Conservation (phyloP, 92 coral and sea anemone species). For the Heliopora coerulea region DNA sequence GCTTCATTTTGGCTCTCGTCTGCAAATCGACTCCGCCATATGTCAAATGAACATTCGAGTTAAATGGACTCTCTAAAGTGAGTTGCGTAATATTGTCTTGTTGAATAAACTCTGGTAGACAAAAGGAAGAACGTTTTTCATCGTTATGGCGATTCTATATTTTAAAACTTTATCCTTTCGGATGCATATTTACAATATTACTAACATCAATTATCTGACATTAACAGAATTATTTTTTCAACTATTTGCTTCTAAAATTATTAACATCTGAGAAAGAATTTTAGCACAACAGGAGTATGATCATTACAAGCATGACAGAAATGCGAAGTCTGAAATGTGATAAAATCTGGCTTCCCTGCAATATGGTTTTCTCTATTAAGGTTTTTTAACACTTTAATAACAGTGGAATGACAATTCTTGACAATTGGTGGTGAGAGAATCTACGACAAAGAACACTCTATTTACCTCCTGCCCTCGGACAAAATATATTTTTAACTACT, state of each 20-base stretch:
- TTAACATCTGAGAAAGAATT: neutral
- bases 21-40: too few species aligned
- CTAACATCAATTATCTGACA: neutral
- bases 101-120: neutral
- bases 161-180: too few species aligned
- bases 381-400: neutral
- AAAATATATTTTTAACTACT: neutral
- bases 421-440: neutral
- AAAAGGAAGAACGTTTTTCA: neutral
- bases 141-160: too few species aligned
- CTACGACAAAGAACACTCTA: neutral
- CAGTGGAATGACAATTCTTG: neutral
- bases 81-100: neutral
- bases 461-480: neutral
- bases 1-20: too few species aligned
- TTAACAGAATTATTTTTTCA: neutral
- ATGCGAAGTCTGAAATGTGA: too few species aligned
- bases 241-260: neutral
- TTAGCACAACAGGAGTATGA: neutral
- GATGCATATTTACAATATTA: neutral
- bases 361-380: neutral
- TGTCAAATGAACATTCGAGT: neutral
- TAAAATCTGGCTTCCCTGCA: neutral
- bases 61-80: neutral
- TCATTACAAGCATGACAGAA: neutral